Evolutionary conservation across 2,888 invertebrate species (phyloP).

Genomic region (Mantis religiosa): DNA sequence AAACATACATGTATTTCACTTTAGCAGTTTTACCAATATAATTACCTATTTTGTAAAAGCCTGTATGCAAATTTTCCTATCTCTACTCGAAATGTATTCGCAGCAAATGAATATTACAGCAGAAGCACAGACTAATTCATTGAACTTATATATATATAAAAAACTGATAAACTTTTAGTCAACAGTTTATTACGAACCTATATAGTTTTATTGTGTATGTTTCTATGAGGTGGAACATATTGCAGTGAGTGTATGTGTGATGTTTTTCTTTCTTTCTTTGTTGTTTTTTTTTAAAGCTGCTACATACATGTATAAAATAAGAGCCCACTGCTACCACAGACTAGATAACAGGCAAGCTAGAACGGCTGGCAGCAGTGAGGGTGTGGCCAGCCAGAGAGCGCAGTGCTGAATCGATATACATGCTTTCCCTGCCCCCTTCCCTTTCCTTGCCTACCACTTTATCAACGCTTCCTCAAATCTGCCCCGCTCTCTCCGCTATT

Average conservation of each 20-base stretch:
- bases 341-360: neutral
- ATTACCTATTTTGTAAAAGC: too few relatives aligned
- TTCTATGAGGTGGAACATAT: neutral
- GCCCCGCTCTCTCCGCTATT: neutral
- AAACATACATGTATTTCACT: too few relatives aligned
- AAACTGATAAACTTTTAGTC: neutral
- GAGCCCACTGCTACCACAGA: neutral
- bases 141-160: neutral
- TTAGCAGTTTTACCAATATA: too few relatives aligned
- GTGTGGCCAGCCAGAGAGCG: conserved; percentile 1
- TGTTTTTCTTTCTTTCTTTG: neutral
- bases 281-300: neutral
- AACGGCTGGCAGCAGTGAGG: neutral
- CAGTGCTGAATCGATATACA: neutral
- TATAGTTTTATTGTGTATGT: neutral
- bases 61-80: too few relatives aligned
- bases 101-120: too few relatives aligned
- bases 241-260: neutral
- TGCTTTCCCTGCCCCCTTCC: neutral
- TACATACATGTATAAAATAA: neutral
- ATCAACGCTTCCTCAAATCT: neutral
- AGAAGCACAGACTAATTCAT: neutral
- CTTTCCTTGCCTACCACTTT: neutral
- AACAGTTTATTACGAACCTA: neutral
- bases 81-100: too few relatives aligned